Conservation (phyloP, 1,140 invertebrate genomes). For the Pristionchus pacificus region DNA sequence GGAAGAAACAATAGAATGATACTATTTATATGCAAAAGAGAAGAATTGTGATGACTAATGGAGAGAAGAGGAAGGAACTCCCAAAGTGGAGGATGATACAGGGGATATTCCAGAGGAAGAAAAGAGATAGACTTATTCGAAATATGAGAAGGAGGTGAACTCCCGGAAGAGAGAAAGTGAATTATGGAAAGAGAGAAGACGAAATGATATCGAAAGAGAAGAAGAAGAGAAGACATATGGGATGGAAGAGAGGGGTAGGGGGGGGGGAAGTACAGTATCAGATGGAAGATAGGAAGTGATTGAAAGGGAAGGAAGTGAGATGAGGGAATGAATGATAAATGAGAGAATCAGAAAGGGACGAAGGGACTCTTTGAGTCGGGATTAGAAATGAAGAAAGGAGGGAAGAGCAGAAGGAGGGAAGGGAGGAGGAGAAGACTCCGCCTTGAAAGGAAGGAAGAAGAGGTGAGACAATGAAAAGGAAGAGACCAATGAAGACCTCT, state of each 20-base stretch:
- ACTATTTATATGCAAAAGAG: too few relatives aligned
- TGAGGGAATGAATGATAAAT: slow-evolving; percentile 1
- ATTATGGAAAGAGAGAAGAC: not conserved
- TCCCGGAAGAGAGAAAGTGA: not conserved
- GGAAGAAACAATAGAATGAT: slow-evolving; percentile 11
- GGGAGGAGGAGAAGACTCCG: slow-evolving; percentile 3
- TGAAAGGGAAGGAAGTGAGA: not conserved
- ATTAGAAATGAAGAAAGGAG: not conserved
- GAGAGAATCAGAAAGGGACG: not conserved
- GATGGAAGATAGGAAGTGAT: slow-evolving; percentile 4
- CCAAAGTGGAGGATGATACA: slow-evolving; percentile 16
- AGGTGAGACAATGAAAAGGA: slow-evolving; percentile 6
- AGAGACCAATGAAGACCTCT: slow-evolving; percentile 1
- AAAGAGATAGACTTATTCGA: slow-evolving; percentile 9
- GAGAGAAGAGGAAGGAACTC: slow-evolving; percentile 18
- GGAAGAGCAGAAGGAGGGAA: not conserved
- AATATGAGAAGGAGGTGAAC: not conserved
- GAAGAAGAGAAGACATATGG: not conserved
- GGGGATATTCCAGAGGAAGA: slow-evolving; percentile 5
- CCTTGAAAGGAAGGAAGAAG: slow-evolving; percentile 5
- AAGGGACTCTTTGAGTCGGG: not conserved
- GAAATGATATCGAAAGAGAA: not conserved
- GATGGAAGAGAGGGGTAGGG: slow-evolving; percentile 7
- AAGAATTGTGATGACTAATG: slow-evolving; percentile 16
- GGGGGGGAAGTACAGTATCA: slow-evolving; percentile 8